Base-by-base conservation (phyloP, 2,113 vertebrate species). In the Cynocephalus volans region DNA sequence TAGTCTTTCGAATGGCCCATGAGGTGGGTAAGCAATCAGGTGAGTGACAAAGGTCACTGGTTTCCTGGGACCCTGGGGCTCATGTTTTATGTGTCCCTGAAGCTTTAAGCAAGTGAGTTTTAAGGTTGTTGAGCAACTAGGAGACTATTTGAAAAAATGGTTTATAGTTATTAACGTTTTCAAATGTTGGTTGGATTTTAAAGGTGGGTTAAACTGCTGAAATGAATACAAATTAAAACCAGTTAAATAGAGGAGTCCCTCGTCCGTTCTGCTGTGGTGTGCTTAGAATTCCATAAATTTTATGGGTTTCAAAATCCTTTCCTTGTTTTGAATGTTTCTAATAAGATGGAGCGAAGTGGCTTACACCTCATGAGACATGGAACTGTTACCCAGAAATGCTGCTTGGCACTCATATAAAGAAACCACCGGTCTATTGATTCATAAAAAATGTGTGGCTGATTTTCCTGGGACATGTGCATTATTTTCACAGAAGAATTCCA, bases 281-380 rank as follows among this genome's bases (percentile, higher is more conserved):
- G 96, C 92, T 52, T 98, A 88, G 97, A 97, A 98, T 98, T 98
- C 97, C 96, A 97, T 83, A 77, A 98, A 98, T 98, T 98, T 98
- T 98, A 98, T 90, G 95, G 94, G 24, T 97, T 96, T 97, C 93
- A 86, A 96, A 96, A 96, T 97, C 88, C 97, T 96, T 93, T 94
- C 97, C 96, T 98, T 97, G 97, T 97, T 98, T 98, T 98, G 98
- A 98, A 94, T 98, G 98, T 98, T 98, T 98, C 98, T 98, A 98
- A 98, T 98, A 98, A 98, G 98, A 98, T 93, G 82, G 89, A 97
- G 97, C 72, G 95, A 97, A 98, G 97, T 98, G 98, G 98, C 98
- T 98, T 98, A 98, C 98, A 98, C 98, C 98, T 98, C 97, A 36
- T 41, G 97, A 98, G 98, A 98, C 98, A 95, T 7, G 92, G 97